Conservation (phyloP, 2,888 invertebrate species). For the Diogma glabrata region DNA sequence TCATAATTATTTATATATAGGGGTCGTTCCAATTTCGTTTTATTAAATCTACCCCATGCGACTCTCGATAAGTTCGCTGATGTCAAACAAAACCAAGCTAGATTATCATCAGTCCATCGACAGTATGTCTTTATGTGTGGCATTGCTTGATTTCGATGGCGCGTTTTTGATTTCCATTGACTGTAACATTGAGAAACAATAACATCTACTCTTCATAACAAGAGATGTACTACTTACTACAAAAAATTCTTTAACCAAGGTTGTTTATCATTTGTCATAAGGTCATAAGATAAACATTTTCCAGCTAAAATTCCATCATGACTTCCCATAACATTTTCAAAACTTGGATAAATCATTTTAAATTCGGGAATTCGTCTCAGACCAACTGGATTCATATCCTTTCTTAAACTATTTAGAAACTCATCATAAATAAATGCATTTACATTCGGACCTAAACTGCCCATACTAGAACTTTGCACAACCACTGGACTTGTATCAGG, state of each 20-base stretch:
- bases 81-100: slow-evolving; percentile 72
- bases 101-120: slow-evolving; percentile 54
- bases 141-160: slow-evolving; percentile 68
- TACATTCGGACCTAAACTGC: slow-evolving; percentile 63
- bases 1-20: slow-evolving; percentile 77
- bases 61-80: slow-evolving; percentile 95
- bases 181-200: slow-evolving; percentile 38
- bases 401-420: slow-evolving; percentile 51
- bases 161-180: slow-evolving; percentile 69
- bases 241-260: slow-evolving; percentile 66
- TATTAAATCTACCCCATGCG: slow-evolving; percentile 77
- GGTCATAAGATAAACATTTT: slow-evolving; percentile 77
- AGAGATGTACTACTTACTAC: slow-evolving; percentile 58
- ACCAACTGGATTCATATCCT: slow-evolving; percentile 40
- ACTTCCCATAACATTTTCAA: slow-evolving; percentile 73
- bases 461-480: slow-evolving; percentile 86
- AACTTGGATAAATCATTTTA: slow-evolving; percentile 61
- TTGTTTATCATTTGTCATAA: slow-evolving; percentile 69
- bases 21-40: slow-evolving; percentile 45
- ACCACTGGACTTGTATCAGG: slow-evolving; percentile 56
- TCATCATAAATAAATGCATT: slow-evolving; percentile 67
- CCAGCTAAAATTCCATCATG: slow-evolving; percentile 79
- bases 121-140: slow-evolving; percentile 93
- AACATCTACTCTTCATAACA: no score
- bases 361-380: slow-evolving; percentile 43